Evolutionary conservation across 2,888 invertebrate species (phyloP).

Genomic region (Chirona hameri): DNA sequence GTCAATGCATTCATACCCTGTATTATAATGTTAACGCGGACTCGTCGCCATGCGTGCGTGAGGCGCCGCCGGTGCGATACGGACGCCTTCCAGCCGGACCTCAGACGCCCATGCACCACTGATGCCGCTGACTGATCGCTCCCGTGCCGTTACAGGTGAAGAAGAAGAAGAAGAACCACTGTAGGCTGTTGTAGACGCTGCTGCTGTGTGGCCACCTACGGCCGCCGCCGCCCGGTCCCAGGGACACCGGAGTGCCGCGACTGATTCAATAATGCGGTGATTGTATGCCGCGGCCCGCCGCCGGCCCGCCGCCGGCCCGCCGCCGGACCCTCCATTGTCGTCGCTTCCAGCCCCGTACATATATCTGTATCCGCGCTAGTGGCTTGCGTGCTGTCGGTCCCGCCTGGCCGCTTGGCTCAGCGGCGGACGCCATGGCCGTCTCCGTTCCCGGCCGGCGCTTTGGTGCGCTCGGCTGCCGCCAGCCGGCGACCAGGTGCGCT

Average conservation of each 20-base stretch:
- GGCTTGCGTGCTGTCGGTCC: too few species aligned
- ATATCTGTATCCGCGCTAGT: too few species aligned
- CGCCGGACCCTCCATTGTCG: neutral
- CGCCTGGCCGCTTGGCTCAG: neutral
- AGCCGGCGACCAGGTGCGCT: neutral
- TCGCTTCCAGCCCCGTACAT: neutral
- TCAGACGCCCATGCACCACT: too few species aligned
- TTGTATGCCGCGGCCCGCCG: neutral
- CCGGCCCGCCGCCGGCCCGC: neutral
- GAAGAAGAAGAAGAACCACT: conserved; percentile 40
- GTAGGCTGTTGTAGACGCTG: conserved; percentile 37
- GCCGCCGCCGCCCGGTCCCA: neutral
- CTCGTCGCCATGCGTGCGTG: too few species aligned
- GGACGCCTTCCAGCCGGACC: too few species aligned
- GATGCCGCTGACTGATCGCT: neutral
- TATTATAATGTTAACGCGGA: too few species aligned
- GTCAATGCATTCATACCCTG: too few species aligned
- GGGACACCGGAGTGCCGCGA: neutral
- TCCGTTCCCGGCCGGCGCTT: neutral
- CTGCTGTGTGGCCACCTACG: neutral
- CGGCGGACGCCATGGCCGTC: neutral
- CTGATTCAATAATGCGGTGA: neutral
- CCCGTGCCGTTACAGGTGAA: conserved; percentile 35
- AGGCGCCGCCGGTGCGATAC: too few species aligned
- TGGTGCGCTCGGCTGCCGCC: neutral